These are phyloP conservation scores for Aphelocoma californica DNA, from an alignment of 2,797 vertebrate genomes.

Conservation along the genomic window DNA sequence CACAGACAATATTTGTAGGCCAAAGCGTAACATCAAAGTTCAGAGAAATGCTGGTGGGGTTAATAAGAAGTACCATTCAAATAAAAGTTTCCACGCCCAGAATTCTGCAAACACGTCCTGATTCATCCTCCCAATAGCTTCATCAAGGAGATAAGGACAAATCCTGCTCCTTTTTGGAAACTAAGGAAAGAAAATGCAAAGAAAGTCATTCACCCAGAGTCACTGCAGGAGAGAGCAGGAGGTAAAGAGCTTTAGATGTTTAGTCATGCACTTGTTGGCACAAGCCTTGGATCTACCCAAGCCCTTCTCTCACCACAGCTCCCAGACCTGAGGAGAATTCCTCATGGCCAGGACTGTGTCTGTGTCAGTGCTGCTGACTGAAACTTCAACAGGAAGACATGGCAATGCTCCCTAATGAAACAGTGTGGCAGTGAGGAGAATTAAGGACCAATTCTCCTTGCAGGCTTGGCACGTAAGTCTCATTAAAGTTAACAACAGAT, in stretches of 20 bases:
- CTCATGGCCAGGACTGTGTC: neutral
- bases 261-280: neutral
- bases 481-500: constrained; percentile 57
- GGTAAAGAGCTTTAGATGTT: neutral
- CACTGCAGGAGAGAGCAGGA: neutral
- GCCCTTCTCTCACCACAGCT: neutral
- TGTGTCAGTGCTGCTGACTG: neutral
- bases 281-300: neutral
- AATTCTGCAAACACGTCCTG: neutral
- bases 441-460: neutral
- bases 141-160: neutral
- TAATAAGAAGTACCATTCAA: neutral
- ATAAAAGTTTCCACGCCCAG: neutral
- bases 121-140: neutral
- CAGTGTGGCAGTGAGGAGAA: neutral
- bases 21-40: neutral
- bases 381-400: neutral
- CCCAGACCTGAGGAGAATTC: neutral
- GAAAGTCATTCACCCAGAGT: neutral
- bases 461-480: constrained; percentile 26
- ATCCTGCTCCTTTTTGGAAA: neutral
- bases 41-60: neutral
- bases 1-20: neutral
- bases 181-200: neutral
- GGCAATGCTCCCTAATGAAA: constrained; percentile 5